Conservation (phyloP, 2,113 vertebrate genomes). For the Sialia sialis region DNA sequence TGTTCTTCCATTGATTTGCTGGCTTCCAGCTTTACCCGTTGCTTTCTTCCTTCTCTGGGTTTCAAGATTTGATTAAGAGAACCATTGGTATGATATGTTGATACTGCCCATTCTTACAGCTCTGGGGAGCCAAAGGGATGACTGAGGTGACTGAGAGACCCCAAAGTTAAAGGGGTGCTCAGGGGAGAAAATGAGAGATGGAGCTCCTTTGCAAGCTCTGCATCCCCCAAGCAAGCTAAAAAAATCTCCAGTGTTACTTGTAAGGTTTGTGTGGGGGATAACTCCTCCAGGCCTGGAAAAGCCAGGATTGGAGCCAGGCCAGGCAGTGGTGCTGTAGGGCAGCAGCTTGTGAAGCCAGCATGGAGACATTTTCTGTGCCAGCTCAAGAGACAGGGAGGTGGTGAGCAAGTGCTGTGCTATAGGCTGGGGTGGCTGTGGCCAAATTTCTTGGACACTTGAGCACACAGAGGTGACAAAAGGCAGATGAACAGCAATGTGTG, state of each 20-base stretch:
- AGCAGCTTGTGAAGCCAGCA: not conserved
- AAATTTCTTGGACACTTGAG: not conserved
- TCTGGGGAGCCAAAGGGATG: not conserved
- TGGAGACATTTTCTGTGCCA: accelerated
- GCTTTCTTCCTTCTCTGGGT: not conserved
- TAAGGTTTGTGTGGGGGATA: not conserved
- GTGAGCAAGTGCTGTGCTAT: accelerated
- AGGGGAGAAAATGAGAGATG: not conserved
- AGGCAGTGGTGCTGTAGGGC: not conserved
- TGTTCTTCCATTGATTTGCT: not conserved
- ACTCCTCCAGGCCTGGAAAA: not conserved
- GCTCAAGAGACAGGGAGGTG: not conserved
- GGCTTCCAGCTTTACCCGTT: not conserved
- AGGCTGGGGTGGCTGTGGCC: not conserved
- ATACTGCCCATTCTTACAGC: too few species aligned
- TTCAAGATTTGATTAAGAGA: not conserved
- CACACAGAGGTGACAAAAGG: not conserved
- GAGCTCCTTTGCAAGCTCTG: not conserved
- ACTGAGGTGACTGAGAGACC: not conserved
- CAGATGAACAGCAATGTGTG: accelerated
- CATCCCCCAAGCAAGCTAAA: not conserved
- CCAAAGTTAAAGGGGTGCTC: not conserved
- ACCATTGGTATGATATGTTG: accelerated
- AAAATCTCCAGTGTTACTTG: not conserved
- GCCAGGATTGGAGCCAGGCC: not conserved